These are phyloP conservation scores for Gymnoscopelus braueri DNA, from an alignment of 2,797 vertebrate species.

Conservation along the genomic window DNA sequence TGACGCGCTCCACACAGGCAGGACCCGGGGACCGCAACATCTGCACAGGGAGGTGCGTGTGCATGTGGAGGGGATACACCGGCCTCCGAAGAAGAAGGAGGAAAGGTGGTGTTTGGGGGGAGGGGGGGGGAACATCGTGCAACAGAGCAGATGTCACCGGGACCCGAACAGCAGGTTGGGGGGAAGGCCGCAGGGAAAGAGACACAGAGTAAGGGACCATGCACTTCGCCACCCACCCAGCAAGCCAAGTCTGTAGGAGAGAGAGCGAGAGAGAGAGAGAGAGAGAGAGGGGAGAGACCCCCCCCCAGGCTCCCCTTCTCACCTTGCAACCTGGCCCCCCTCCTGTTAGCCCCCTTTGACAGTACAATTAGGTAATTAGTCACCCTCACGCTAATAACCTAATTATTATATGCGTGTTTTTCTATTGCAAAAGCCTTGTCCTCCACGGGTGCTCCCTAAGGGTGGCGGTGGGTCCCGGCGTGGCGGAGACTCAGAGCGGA, in stretches of 20 bases:
- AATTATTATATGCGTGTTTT: conserved; percentile 76
- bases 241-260: conserved; percentile 73
- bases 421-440: conserved; percentile 69
- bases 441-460: conserved; percentile 61
- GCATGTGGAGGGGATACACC: conserved; percentile 64
- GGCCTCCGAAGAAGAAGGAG: conserved; percentile 80
- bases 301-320: conserved; percentile 51
- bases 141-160: conserved; percentile 93
- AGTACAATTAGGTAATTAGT: conserved; percentile 85
- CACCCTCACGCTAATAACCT: conserved; percentile 80
- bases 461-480: conserved; percentile 34
- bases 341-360: conserved; percentile 69
- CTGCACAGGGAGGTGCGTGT: conserved; percentile 86
- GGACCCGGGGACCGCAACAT: conserved; percentile 94
- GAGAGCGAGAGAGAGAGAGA: conserved; percentile 13
- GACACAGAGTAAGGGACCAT: conserved; percentile 52
- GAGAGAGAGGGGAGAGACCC: no score
- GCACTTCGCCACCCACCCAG: conserved; percentile 34
- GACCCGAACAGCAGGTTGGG: conserved; percentile 84
- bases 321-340: conserved; percentile 61
- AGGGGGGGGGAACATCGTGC: conserved; percentile 78
- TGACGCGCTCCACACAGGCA: conserved; percentile 85
- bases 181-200: conserved; percentile 75
- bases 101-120: conserved; percentile 73
- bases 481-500: conserved; percentile 30